phyloP scores from a whole-genome alignment of 2,113 vertebrate species.

The Pomatorhinus ruficollis region DNA sequence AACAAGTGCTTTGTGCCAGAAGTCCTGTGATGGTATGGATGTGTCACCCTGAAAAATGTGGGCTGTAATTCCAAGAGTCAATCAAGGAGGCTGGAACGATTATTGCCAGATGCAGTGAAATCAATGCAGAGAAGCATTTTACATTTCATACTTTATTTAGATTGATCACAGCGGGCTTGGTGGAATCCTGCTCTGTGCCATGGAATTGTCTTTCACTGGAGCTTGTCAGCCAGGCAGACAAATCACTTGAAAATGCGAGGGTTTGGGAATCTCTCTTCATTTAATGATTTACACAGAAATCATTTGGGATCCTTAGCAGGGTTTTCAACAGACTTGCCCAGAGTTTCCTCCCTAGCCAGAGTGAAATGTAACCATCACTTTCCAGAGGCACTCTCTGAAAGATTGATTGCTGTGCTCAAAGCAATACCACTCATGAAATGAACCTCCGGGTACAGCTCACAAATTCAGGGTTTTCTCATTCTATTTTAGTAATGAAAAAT shows the following conservation, averaged over 20 bases:
- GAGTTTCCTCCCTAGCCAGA: background rate
- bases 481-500: background rate
- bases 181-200: background rate
- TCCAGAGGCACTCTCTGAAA: background rate
- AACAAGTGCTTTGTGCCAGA: background rate
- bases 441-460: background rate
- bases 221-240: background rate
- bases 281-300: background rate
- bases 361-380: background rate
- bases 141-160: conserved; percentile 32
- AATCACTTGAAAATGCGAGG: background rate
- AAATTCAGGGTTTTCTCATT: background rate
- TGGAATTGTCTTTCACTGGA: background rate
- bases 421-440: background rate
- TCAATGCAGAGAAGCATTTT: conserved; percentile 31
- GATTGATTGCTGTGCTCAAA: background rate
- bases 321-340: background rate
- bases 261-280: background rate
- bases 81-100: conserved; percentile 33
- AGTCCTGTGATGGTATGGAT: background rate
- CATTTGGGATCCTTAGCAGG: background rate
- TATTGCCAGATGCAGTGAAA: conserved; percentile 37
- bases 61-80: conserved; percentile 28
- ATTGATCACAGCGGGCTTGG: background rate
- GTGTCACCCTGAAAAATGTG: conserved; percentile 13